Evolutionary conservation across 2,888 invertebrate species (phyloP), one percentile per base, ranked within the genome.

Genomic region (Patella ulyssiponensis): DNA sequence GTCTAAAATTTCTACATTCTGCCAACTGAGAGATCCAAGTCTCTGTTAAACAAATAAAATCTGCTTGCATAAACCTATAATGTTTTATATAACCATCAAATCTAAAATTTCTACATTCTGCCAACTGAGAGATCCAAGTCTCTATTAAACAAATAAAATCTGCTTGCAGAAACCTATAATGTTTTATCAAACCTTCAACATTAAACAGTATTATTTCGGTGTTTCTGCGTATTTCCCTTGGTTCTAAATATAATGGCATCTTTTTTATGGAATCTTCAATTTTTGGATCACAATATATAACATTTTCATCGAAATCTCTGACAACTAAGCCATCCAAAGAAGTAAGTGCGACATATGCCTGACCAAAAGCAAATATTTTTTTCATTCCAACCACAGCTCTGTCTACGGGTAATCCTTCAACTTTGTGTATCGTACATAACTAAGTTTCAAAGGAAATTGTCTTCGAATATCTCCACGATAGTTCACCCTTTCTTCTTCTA

Each of bases 361-460:
- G 27, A 7, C 54, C 54, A 33, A 54, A n/a, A n/a, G n/a, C n/a
- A n/a, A n/a, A n/a, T n/a, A n/a, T n/a, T n/a, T n/a, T n/a, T n/a
- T n/a, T n/a, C 11, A 73, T 17, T 9, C 53, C 52, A 73, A 73
- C 73, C 15, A 73, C 73, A 5, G 17, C 73, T 56, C 23, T 73
- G 1, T 73, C 73, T 3, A 73, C 17, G 4, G 54, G 56, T 33
- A 73, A 73, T 17, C 33, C 33, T 20, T 71, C 33, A n/a, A 71
- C 71, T 23, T 58, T 58, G 20, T 56, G 53, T 53, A 27, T 17
- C 1, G 27, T 71, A 9, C 71, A 17, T 20, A 71, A 14, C 20
- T 58, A 58, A 76, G 73, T 58, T 56, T 72, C 51, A 76, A 27
- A 17, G 76, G 72, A 72, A 76, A 76, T 54, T 76, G 76, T 5